phyloP scores from a whole-genome alignment of 2,888 invertebrate genomes.

The Gandaritis pyraliata region DNA sequence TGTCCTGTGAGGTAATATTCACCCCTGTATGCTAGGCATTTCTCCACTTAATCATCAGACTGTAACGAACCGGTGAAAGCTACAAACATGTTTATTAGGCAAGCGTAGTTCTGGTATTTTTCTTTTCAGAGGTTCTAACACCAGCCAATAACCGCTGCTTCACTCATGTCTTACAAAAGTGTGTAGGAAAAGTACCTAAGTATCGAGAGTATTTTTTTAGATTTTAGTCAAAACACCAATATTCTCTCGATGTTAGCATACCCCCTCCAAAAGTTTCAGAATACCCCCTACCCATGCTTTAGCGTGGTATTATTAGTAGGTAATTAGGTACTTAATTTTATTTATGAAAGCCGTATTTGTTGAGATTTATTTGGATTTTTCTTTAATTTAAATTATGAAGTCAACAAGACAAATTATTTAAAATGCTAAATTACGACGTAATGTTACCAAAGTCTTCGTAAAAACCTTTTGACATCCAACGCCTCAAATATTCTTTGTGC shows the following conservation, averaged over 20 bases:
- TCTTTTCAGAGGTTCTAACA: conserved; percentile 5
- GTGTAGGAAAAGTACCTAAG: too few relatives aligned
- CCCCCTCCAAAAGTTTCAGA: too few relatives aligned
- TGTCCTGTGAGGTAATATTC: conserved; percentile 13
- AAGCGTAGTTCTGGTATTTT: conserved; percentile 38
- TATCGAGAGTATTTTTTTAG: too few relatives aligned
- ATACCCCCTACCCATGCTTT: too few relatives aligned
- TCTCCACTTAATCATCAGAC: conserved; percentile 38
- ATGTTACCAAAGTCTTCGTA: neutral
- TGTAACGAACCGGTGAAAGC: conserved; percentile 41
- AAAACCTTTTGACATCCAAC: neutral
- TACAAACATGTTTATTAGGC: conserved; percentile 45
- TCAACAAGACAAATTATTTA: too few relatives aligned
- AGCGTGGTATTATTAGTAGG: too few relatives aligned
- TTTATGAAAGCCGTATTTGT: too few relatives aligned
- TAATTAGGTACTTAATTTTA: too few relatives aligned
- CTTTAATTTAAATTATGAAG: too few relatives aligned
- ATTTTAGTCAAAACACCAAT: too few relatives aligned
- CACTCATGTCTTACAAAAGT: neutral
- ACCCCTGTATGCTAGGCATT: conserved; percentile 18
- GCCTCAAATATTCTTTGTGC: neutral
- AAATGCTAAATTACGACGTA: neutral
- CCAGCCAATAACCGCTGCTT: neutral
- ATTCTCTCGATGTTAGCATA: too few relatives aligned
- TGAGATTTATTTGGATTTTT: too few relatives aligned